phyloP scores from a whole-genome alignment of 2,888 invertebrate genomes.

The Xylota segnis region DNA sequence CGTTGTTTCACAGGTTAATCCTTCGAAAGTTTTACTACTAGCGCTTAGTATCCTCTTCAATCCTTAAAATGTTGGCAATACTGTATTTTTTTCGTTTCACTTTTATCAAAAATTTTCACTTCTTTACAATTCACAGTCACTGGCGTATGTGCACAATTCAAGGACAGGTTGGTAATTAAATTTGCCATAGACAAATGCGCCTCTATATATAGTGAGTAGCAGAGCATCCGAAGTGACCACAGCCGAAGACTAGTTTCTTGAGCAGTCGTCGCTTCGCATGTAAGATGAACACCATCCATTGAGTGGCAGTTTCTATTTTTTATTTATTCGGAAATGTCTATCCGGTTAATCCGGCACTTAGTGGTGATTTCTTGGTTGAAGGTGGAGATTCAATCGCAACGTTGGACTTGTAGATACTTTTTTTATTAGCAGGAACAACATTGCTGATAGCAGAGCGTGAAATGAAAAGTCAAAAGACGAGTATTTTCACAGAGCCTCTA shows the following conservation, averaged over 20 bases:
- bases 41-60: neutral
- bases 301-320: constrained; percentile 70
- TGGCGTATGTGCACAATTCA: constrained; percentile 79
- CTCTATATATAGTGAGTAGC: constrained; percentile 79
- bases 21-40: neutral
- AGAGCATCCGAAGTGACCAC: constrained; percentile 16
- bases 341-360: constrained; percentile 60
- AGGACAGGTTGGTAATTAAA: constrained; percentile 84
- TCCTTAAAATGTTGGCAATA: neutral
- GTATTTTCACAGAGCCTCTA: constrained; percentile 49
- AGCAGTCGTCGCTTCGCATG: constrained; percentile 43
- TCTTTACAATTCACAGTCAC: constrained; percentile 41
- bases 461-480: constrained; percentile 63
- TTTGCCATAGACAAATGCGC: constrained; percentile 78
- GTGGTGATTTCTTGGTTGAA: constrained; percentile 21
- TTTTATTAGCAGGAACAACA: constrained; percentile 4
- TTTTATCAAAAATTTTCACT: constrained; percentile 8
- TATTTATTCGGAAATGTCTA: constrained; percentile 53
- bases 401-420: constrained; percentile 2
- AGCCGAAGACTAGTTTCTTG: constrained; percentile 63
- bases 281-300: constrained; percentile 33
- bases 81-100: neutral
- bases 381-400: constrained; percentile 16
- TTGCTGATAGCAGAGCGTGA: constrained; percentile 48
- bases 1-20: constrained; percentile 14